Conservation (phyloP, 1,140 invertebrate species). For the Lordiphosa stackelbergi region DNA sequence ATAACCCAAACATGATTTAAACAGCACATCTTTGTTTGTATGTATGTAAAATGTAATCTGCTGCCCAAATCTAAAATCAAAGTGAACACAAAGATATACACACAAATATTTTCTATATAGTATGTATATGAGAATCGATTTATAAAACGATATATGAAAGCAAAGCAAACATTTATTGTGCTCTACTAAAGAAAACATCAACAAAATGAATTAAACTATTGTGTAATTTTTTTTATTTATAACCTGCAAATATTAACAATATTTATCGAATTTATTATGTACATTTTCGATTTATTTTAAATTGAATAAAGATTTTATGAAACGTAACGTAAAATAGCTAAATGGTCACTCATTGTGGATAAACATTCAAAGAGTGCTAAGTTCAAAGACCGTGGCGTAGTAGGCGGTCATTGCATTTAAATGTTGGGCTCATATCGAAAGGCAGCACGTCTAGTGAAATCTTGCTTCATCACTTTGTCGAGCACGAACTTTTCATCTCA, state of each 20-base stretch:
- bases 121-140: conserved; percentile 11
- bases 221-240: conserved; percentile 62
- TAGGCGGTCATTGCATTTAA: too few relatives aligned
- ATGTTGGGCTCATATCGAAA: too few relatives aligned
- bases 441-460: too few relatives aligned
- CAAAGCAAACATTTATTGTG: conserved; percentile 47
- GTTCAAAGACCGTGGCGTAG: too few relatives aligned
- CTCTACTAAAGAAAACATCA: conserved; percentile 37
- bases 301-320: conserved; percentile 70
- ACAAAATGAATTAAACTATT: conserved; percentile 50
- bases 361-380: too few relatives aligned
- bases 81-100: conserved; percentile 69
- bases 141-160: conserved; percentile 33
- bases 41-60: conserved; percentile 61
- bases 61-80: conserved; percentile 58
- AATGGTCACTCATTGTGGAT: too few relatives aligned
- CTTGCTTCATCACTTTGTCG: too few relatives aligned
- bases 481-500: too few relatives aligned
- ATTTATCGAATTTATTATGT: conserved; percentile 75
- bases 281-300: conserved; percentile 69
- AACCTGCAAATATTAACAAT: conserved; percentile 63
- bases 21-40: conserved; percentile 18
- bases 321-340: conserved; percentile 3
- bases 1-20: conserved; percentile 7
- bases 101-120: conserved; percentile 69